These are phyloP conservation scores for Thymelicus lineola DNA, from an alignment of 2,888 invertebrate species.

Conservation along the genomic window DNA sequence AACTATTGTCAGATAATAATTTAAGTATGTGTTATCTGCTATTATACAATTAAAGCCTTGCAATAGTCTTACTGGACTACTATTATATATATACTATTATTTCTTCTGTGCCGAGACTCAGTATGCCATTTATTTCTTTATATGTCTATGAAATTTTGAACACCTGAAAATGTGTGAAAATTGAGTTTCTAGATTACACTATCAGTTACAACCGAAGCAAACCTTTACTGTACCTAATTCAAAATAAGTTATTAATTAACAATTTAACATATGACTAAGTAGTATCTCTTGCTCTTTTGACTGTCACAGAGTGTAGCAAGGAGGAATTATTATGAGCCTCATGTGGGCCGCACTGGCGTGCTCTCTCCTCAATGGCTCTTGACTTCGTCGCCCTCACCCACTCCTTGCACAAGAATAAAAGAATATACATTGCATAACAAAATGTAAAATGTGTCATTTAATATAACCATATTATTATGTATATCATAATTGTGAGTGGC, in stretches of 20 bases:
- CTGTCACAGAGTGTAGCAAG: conserved; percentile 63
- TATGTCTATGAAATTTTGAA: too few species aligned
- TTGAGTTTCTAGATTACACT: too few species aligned
- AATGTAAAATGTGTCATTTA: conserved; percentile 44
- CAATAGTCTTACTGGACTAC: too few species aligned
- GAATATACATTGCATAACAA: conserved; percentile 49
- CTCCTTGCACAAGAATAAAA: conserved; percentile 66
- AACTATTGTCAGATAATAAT: too few species aligned
- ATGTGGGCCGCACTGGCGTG: conserved; percentile 61
- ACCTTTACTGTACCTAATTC: not conserved
- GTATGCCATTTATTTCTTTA: too few species aligned
- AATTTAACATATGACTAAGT: conserved; percentile 13
- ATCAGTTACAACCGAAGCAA: too few species aligned
- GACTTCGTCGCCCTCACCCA: conserved; percentile 65
- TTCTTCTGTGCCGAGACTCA: too few species aligned
- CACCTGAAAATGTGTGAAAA: too few species aligned
- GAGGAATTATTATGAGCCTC: conserved; percentile 70
- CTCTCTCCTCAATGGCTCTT: conserved; percentile 76
- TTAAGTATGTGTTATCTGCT: too few species aligned
- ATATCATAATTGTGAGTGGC: too few species aligned
- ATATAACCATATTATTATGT: conserved; percentile 11
- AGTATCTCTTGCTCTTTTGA: conserved; percentile 65
- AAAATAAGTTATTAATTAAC: conserved; percentile 10
- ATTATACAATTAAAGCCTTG: too few species aligned
- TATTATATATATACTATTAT: too few species aligned